A percentile compares a stretch with the other conserved stretches of the same genome.
Conservation (phyloP, 92 coral and sea anemone species). For the Palythoa caribaeorum region DNA sequence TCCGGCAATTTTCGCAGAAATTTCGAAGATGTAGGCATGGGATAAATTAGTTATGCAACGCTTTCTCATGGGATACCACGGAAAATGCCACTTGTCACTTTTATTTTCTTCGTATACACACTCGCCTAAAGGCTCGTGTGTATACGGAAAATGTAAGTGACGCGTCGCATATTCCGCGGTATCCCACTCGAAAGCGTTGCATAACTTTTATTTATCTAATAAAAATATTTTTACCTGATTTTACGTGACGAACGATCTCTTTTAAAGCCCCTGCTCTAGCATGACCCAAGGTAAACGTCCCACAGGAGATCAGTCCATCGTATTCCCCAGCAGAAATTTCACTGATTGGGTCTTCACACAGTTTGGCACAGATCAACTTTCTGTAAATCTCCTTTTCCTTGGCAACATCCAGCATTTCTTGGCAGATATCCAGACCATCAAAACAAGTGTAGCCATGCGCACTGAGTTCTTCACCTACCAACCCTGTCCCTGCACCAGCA, state of each 20-base stretch:
- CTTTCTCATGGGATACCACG: too few species aligned
- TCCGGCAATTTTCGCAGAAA: too few species aligned
- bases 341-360: background rate
- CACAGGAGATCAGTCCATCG: conserved; percentile 5
- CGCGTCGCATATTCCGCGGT: too few species aligned
- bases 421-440: background rate
- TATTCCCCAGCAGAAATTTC: background rate
- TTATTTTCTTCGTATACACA: too few species aligned
- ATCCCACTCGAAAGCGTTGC: too few species aligned
- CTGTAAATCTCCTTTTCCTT: conserved; percentile 4
- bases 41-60: too few species aligned
- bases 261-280: background rate
- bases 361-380: background rate
- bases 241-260: conserved; percentile 4
- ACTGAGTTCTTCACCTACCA: background rate
- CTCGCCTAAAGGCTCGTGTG: too few species aligned
- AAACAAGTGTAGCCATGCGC: background rate
- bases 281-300: background rate
- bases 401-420: conserved; percentile 12
- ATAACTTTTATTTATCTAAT: too few species aligned
- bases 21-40: too few species aligned
- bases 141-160: too few species aligned
- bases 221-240: background rate
- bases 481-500: conserved; percentile 25
- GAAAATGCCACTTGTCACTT: too few species aligned